These are phyloP conservation scores for Hippoglossus hippoglossus DNA, from an alignment of 2,797 vertebrate species.

Conservation along the genomic window DNA sequence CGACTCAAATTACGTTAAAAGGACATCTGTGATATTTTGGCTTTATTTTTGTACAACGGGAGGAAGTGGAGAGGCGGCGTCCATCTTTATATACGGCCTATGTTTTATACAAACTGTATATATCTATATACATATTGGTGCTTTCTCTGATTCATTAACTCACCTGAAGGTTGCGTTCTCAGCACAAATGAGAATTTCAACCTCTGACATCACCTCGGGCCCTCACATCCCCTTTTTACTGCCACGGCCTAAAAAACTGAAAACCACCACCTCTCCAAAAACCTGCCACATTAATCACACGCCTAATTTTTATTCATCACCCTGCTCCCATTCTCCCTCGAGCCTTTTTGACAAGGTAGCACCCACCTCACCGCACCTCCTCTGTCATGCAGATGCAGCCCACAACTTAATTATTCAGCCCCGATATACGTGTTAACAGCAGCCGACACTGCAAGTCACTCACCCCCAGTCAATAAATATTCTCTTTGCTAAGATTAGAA, in stretches of 20 bases:
- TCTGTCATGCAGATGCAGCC: slow-evolving; percentile 49
- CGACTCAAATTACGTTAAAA: no score
- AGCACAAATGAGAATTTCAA: slow-evolving; percentile 8
- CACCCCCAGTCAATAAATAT: slow-evolving; percentile 76
- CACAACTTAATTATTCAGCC: slow-evolving; percentile 71
- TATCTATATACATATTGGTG: no score
- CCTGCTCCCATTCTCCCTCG: slow-evolving; percentile 42
- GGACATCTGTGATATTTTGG: no score
- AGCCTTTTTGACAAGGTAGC: slow-evolving; percentile 52
- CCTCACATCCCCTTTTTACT: slow-evolving; percentile 18
- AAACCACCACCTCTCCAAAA: slow-evolving; percentile 33
- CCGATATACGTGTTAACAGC: slow-evolving; percentile 55
- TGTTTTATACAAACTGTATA: no score
- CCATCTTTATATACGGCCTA: no score
- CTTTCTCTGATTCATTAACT: no score
- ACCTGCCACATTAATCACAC: slow-evolving; percentile 55
- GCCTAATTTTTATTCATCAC: slow-evolving; percentile 58
- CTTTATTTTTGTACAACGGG: no score
- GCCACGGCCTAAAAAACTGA: slow-evolving; percentile 53
- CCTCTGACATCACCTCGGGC: slow-evolving; percentile 17
- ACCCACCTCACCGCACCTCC: slow-evolving; percentile 34
- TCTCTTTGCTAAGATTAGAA: slow-evolving; percentile 79
- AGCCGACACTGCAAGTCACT: slow-evolving; percentile 53
- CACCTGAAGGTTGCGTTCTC: neutral
- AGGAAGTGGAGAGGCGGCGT: no score